Evolutionary conservation across 2,888 invertebrate genomes (phyloP).

Genomic region (Oegoconia quadripuncta): DNA sequence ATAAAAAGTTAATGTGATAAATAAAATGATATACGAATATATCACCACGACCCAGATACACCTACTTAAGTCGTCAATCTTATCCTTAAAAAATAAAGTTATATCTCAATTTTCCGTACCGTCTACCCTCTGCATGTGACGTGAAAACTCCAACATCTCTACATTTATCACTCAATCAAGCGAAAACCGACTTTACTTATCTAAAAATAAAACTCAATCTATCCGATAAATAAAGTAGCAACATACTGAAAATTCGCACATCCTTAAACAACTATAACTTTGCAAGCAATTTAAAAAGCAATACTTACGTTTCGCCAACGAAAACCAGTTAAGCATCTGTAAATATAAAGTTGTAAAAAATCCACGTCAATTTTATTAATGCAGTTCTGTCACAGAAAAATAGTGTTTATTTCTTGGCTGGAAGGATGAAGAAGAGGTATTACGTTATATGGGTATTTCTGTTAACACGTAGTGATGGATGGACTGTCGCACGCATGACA

Average conservation of each 20-base stretch:
- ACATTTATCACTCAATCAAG: conserved; percentile 1
- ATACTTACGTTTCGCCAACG: background rate
- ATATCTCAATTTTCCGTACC: conserved; percentile 73
- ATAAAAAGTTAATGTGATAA: conserved; percentile 51
- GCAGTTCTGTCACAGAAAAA: conserved; percentile 15
- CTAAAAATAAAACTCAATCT: conserved; percentile 3
- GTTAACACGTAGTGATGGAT: conserved; percentile 69
- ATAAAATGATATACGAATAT: conserved; percentile 39
- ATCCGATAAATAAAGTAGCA: conserved; percentile 30
- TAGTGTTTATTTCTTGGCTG: conserved; percentile 7
- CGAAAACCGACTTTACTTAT: conserved; percentile 23
- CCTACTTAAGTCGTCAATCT: conserved; percentile 68
- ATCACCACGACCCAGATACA: conserved; percentile 41
- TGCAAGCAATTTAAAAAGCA: background rate
- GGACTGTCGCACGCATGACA: conserved; percentile 62
- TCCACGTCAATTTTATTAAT: conserved; percentile 21
- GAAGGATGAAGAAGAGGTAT: conserved; percentile 20
- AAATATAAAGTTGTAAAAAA: conserved; percentile 27
- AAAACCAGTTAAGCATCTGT: background rate
- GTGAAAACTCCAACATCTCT: conserved; percentile 38
- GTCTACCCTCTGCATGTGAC: conserved; percentile 57
- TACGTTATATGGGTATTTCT: conserved; percentile 28
- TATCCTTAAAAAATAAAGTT: conserved; percentile 70
- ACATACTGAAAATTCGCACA: conserved; percentile 13
- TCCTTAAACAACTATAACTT: conserved; percentile 2